These are phyloP conservation scores for Halcyon chelicuti DNA, from an alignment of 2,797 vertebrate genomes.

Conservation along the genomic window DNA sequence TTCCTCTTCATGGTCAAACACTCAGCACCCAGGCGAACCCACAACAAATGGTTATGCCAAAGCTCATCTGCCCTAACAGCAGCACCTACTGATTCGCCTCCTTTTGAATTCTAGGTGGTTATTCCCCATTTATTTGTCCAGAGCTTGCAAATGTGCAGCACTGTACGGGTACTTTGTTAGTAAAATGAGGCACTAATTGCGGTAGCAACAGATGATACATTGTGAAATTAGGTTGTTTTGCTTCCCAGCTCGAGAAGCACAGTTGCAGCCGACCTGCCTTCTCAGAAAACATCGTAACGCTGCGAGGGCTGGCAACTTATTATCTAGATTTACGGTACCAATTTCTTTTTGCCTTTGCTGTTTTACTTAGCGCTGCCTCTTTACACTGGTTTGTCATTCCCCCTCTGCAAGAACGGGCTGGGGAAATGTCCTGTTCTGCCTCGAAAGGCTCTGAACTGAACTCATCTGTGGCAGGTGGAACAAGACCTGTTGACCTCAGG, in stretches of 20 bases:
- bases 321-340: neutral
- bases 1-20: neutral
- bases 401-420: neutral
- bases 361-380: neutral
- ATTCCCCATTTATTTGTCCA: neutral
- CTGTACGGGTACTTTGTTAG: neutral
- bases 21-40: neutral
- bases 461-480: neutral
- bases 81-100: neutral
- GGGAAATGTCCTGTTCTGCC: neutral
- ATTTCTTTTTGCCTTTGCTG: neutral
- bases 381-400: neutral
- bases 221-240: neutral
- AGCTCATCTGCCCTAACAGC: neutral
- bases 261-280: neutral
- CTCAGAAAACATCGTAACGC: neutral
- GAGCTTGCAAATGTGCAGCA: neutral
- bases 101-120: neutral
- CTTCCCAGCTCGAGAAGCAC: neutral
- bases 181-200: conserved; percentile 47
- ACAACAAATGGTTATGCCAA: neutral
- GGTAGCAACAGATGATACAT: neutral
- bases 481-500: neutral
- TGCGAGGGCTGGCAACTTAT: neutral
- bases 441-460: accelerated